These are phyloP conservation scores for Smittia sp. DNA, from an alignment of 2,888 invertebrate species.

Conservation along the genomic window DNA sequence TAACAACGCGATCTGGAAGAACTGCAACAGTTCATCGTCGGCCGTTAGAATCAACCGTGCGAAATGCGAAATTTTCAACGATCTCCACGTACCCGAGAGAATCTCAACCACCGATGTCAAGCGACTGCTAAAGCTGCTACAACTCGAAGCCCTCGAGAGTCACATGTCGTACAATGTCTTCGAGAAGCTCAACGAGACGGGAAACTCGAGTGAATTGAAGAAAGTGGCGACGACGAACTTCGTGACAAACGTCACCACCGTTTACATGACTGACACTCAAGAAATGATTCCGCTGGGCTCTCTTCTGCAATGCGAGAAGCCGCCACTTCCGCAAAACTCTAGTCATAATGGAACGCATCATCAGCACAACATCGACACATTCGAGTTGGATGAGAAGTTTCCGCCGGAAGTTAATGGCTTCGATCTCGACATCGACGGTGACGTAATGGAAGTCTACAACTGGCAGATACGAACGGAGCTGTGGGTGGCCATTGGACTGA, in stretches of 20 bases:
- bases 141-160: slow-evolving; percentile 11
- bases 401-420: background rate
- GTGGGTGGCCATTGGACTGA: slow-evolving; percentile 64
- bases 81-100: slow-evolving; percentile 1
- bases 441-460: slow-evolving; percentile 49
- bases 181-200: slow-evolving; percentile 42
- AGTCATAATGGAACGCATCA: slow-evolving; percentile 6
- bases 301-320: background rate
- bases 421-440: background rate
- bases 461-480: slow-evolving; percentile 53
- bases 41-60: background rate
- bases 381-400: background rate
- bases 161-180: slow-evolving; percentile 40
- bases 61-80: slow-evolving; percentile 14
- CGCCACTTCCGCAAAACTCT: background rate
- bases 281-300: slow-evolving; percentile 45
- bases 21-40: slow-evolving; percentile 41
- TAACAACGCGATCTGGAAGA: slow-evolving; percentile 49
- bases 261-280: slow-evolving; percentile 50
- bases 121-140: slow-evolving; percentile 5
- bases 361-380: background rate
- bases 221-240: slow-evolving; percentile 52
- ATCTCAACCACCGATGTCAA: background rate
- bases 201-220: slow-evolving; percentile 47
- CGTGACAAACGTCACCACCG: slow-evolving; percentile 51